Evolutionary conservation across 2,113 vertebrate genomes (phyloP).

Genomic region (Mastomys natalensis): DNA sequence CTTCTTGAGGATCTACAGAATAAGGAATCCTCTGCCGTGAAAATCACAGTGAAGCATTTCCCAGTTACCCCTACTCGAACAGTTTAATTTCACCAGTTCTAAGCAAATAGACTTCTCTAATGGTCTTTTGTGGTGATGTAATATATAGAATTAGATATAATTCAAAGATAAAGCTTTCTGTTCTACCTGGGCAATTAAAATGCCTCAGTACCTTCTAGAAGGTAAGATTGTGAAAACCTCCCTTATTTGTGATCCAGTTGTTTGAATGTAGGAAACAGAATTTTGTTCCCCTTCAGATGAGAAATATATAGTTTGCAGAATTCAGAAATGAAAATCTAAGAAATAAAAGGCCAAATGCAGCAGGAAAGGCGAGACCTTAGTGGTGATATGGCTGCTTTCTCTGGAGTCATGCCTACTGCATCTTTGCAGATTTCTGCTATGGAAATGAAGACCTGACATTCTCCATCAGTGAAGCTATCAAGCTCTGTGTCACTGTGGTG

Average conservation of each 20-base stretch:
- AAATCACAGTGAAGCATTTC: slow-evolving; percentile 1
- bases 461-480: slow-evolving; percentile 98
- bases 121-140: not conserved
- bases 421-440: slow-evolving; percentile 96
- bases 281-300: not conserved
- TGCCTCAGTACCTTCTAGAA: not conserved
- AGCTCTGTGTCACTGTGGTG: slow-evolving; percentile 97
- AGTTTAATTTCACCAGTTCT: not conserved
- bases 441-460: slow-evolving; percentile 97
- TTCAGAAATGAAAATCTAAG: slow-evolving; percentile 17
- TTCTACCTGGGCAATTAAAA: not conserved
- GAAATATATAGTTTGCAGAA: not conserved
- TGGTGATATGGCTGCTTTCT: not conserved
- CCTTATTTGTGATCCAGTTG: slow-evolving; percentile 18
- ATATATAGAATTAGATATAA: not conserved
- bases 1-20: not conserved
- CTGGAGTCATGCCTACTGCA: not conserved
- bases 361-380: not conserved
- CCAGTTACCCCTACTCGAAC: not conserved
- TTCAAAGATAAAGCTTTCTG: not conserved
- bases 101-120: not conserved
- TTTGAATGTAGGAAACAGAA: slow-evolving; percentile 18
- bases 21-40: slow-evolving; percentile 8
- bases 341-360: not conserved
- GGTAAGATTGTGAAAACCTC: not conserved